These are phyloP conservation scores for Drosophila kanekoi DNA, from an alignment of 2,888 invertebrate species.

Conservation along the genomic window DNA sequence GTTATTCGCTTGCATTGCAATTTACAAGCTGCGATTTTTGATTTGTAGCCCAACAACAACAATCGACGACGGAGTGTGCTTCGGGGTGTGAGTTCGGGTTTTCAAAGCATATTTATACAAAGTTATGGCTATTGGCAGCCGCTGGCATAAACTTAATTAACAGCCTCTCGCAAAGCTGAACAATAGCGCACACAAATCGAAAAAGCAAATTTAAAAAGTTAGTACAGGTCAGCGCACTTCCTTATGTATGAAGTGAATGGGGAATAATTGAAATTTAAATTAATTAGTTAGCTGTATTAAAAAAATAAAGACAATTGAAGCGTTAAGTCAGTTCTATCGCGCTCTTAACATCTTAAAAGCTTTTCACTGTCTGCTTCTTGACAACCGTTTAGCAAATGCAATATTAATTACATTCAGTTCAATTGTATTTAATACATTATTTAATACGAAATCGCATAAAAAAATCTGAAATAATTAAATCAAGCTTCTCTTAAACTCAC, in stretches of 20 bases:
- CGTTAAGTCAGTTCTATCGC: neutral
- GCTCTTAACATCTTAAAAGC: neutral
- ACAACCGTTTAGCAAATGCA: neutral
- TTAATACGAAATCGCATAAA: too few species aligned
- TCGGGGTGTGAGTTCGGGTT: neutral
- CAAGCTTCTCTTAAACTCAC: too few species aligned
- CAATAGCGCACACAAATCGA: conserved; percentile 4
- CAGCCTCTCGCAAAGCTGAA: conserved; percentile 8
- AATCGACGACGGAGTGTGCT: neutral
- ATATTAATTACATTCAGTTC: too few species aligned
- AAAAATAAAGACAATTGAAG: neutral
- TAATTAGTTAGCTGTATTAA: neutral
- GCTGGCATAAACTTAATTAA: conserved; percentile 22
- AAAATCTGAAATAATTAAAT: too few species aligned
- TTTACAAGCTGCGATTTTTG: conserved; percentile 3
- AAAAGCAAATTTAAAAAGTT: conserved; percentile 2
- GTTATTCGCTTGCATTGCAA: conserved; percentile 13
- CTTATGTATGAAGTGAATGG: conserved; percentile 8
- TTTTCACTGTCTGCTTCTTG: neutral
- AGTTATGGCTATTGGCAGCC: conserved; percentile 9
- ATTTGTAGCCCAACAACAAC: conserved; percentile 14
- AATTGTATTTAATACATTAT: too few species aligned
- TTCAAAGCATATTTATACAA: neutral
- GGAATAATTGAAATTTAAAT: conserved; percentile 9
- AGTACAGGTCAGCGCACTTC: neutral